These are phyloP conservation scores for Eurytemora carolleeae DNA, from an alignment of 1,140 invertebrate genomes.

Conservation along the genomic window DNA sequence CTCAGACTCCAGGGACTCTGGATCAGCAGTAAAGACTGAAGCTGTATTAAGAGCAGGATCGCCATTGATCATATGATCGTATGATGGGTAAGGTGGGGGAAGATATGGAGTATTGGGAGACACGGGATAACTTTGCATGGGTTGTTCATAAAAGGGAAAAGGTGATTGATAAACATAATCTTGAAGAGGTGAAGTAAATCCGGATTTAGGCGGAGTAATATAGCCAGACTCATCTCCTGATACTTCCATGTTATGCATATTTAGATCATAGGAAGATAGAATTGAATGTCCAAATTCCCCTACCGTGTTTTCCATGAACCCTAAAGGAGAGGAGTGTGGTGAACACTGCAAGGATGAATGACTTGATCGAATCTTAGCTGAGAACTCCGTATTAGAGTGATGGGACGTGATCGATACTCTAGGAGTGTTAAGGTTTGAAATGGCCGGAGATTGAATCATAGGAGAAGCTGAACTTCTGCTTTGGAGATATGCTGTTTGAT, in stretches of 20 bases:
- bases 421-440: slow-evolving; percentile 7
- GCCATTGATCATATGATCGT: not conserved
- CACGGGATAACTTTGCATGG: not conserved
- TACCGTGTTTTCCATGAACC: not conserved
- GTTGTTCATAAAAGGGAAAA: not conserved
- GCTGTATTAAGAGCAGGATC: too few relatives aligned
- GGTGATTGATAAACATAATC: too few relatives aligned
- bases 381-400: not conserved
- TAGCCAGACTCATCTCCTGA: not conserved
- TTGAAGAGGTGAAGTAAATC: not conserved
- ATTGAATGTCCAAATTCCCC: not conserved
- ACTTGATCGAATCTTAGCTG: not conserved
- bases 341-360: not conserved
- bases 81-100: not conserved
- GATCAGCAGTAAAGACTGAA: too few relatives aligned
- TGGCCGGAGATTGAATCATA: not conserved
- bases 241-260: not conserved
- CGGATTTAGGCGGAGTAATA: not conserved
- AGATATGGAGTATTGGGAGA: not conserved
- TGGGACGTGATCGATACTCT: slow-evolving; percentile 2
- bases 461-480: not conserved
- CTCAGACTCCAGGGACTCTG: not conserved
- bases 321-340: not conserved
- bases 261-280: not conserved
- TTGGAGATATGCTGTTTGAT: too few relatives aligned